Evolutionary conservation across 2,797 vertebrate genomes (phyloP), one percentile per base, ranked within the genome.

Genomic region (Sebastes wilsoni): DNA sequence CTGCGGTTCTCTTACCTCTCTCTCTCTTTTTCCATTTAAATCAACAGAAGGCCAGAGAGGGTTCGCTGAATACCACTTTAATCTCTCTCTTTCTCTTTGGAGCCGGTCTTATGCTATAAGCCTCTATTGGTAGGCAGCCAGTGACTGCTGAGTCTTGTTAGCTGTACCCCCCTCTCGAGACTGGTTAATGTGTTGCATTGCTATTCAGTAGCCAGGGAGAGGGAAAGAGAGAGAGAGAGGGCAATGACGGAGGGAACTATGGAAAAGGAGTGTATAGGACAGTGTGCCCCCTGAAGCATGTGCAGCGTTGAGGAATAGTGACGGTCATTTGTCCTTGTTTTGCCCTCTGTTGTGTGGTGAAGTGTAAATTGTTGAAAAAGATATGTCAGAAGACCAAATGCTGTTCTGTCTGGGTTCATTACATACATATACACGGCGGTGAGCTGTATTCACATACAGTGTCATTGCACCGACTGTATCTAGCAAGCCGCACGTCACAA

Each of bases 51-150:
- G 66, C 73, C 78, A 77, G 65, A 62, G 80, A 80, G 75, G 75
- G 61, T 80, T 66, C 34, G 66, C 67, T 80, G 86, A 88, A 89
- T 79, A 86, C 76, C 66, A 83, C 81, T 91, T 80, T 87, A 88
- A 89, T 91, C 88, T 85, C 66, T 32, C 58, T 83, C 67, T 72
- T 67, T 71, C 68, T 78, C 66, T 85, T 86, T 79, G 34, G 18
- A 86, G 74, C 59, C 80, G 66, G 81, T 85, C 81, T 78, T 75
- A 27, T 83, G 78, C 74, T 70, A 46, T 84, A 81, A 91, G 84
- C 86, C 75, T 82, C 70, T 65, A 77, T 88, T 91, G 89, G 90
- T 87, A 77, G 83, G 83, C 84, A 82, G 88, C 86, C 87, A 86
- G 86, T 68, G 84, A 84, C 77, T 81, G 84, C 75, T 64, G 90